Evolutionary conservation across 2,888 invertebrate species (phyloP), one percentile per base, ranked within the genome.

Genomic region (Drosophila stalkeri): DNA sequence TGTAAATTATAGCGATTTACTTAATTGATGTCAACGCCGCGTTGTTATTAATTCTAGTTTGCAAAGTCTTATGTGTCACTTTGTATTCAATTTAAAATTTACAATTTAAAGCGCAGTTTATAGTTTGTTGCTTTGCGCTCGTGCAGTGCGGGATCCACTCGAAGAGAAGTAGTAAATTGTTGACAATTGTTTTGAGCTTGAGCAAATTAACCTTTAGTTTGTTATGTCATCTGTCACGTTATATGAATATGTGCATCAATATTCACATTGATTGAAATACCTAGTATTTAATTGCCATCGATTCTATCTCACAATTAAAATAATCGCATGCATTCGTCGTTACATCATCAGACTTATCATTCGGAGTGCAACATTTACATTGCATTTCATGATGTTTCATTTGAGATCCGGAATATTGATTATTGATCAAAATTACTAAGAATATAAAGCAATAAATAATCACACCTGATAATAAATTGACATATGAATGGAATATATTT

Each of bases 121-220:
- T 43, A 56, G 27, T 44, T 57, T 37, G 23, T 37, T 46, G 8
- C 9, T 33, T 33, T 16, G 16, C 49, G 49, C n/a, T 49, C 8
- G 46, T 7, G 9, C 27, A n/a, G 47, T 64, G 44, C 51, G 47
- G 56, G 49, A 51, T 47, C 54, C 57, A 51, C 46, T 63, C 37
- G 67, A 57, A 54, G 66, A 49, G 27, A 27, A 27, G 71, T 75
- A 82, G 80, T 75, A 80, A 89, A 89, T 87, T 87, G 90, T 87
- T 86, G 77, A 80, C 90, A 89, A 86, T 86, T 89, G 88, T 89
- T 87, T 86, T 89, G 82, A 81, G 80, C 88, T 85, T 87, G 86
- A 77, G 86, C 75, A 68, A 84, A 77, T 86, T 86, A 85, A 89
- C 82, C 80, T 87, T 89, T 87, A 85, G 72, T 73, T 85, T 87